Base-by-base conservation (phyloP, 2,113 vertebrate genomes). In the Penelope pileata region DNA sequence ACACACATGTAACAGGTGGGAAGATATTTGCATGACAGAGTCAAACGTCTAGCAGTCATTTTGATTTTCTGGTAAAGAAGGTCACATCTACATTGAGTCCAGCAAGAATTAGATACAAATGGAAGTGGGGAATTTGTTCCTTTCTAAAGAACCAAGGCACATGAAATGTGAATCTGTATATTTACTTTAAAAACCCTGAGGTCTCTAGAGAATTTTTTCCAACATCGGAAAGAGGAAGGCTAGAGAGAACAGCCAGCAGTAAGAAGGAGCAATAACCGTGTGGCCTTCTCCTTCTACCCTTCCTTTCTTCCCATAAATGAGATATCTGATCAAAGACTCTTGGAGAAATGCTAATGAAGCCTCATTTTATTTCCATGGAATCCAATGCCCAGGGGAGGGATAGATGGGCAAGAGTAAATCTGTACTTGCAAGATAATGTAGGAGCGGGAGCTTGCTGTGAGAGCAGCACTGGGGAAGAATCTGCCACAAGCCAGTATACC, bases 191-290 rank as follows among this genome's bases (percentile, higher is more conserved):
- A 92, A 84, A 58, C 69, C 72, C 32, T 66, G 53, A 53, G 3
- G 7, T 73, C 95, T 84, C 91, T 79, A 66, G 93, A 79, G 91
- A 58, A 81, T 93, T 95, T 69, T 93, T 66, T 51, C 81, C 70
- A 92, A 62, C 83, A 76, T 85, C 58, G 48, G 95, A 95, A 96
- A 89, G 81, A 97, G 91, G 92, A 96, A 96, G 84, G 91, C 94
- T 92, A 74, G 86, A 92, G 89, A 97, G 81, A 95, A 96, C 69
- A 96, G 91, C 83, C 83, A 97, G 96, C 60, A 93, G 94, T 91
- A 87, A 95, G 66, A 89, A 79, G 77, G 92, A 93, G 68, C 54
- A 82, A 79, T 69, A 96, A 91, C 69, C 66, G 84, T 86, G 91
- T 76, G 81, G 43, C 40, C 86, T 93, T 91, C 83, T 91, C 68